A percentile compares a stretch with the other conserved stretches of the same genome.
Evolutionary conservation across 2,888 invertebrate genomes (phyloP).

Genomic region (Scaptomyza flava): DNA sequence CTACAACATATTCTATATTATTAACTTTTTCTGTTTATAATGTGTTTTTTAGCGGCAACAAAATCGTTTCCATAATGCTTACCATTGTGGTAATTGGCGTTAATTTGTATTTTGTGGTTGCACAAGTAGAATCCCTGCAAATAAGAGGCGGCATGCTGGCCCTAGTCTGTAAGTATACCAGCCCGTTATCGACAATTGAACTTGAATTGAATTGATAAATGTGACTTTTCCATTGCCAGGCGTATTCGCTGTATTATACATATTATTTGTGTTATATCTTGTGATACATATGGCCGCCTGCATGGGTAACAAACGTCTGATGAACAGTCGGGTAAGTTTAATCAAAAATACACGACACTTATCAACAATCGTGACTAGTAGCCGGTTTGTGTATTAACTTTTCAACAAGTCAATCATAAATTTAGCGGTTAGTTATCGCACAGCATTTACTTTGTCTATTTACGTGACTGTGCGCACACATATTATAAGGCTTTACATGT

Average conservation of each 20-base stretch:
- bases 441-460: constrained; percentile 52
- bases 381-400: background rate
- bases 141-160: constrained; percentile 84
- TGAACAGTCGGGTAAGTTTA: constrained; percentile 85
- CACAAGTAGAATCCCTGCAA: constrained; percentile 86
- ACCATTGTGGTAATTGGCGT: constrained; percentile 90
- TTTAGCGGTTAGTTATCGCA: constrained; percentile 23
- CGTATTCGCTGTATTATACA: constrained; percentile 88
- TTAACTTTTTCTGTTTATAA: background rate
- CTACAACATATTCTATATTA: too few relatives aligned
- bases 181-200: background rate
- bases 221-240: constrained; percentile 67
- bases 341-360: constrained; percentile 27
- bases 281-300: constrained; percentile 89
- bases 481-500: constrained; percentile 29
- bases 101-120: constrained; percentile 91
- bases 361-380: constrained; percentile 43
- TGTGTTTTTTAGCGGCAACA: constrained; percentile 87
- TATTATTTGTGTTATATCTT: constrained; percentile 90
- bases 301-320: constrained; percentile 87
- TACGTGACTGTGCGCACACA: constrained; percentile 65
- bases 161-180: constrained; percentile 82
- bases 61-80: constrained; percentile 88
- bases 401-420: constrained; percentile 46
- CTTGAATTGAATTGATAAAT: constrained; percentile 5